These are phyloP conservation scores for Acridotheres tristis DNA, from an alignment of 2,797 vertebrate species.

Conservation along the genomic window DNA sequence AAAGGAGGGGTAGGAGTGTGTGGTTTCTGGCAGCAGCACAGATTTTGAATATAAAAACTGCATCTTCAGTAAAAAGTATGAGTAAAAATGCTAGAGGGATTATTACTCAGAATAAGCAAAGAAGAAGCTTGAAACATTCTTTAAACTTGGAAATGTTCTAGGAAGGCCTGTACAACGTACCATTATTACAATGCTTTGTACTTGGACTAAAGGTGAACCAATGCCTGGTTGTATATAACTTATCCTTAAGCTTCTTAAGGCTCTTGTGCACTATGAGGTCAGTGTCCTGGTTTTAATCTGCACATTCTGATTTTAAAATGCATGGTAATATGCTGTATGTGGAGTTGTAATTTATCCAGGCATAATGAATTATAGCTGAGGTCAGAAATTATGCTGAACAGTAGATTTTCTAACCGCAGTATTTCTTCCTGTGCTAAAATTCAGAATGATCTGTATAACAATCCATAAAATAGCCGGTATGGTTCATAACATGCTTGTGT, in stretches of 20 bases:
- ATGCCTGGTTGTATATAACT: not conserved
- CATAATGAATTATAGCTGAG: conserved; percentile 26
- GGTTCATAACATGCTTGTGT: conserved; percentile 32
- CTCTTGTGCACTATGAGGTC: not conserved
- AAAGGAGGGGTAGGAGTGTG: not conserved
- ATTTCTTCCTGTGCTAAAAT: conserved; percentile 19
- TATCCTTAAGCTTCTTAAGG: not conserved
- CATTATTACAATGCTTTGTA: not conserved
- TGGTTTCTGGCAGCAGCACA: not conserved
- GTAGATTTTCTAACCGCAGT: conserved; percentile 36
- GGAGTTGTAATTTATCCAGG: not conserved
- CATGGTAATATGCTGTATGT: not conserved
- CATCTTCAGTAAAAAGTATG: not conserved
- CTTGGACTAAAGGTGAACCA: not conserved
- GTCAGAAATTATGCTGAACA: conserved; percentile 31
- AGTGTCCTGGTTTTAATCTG: conserved; percentile 8
- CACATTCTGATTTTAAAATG: conserved; percentile 26
- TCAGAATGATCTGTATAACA: not conserved
- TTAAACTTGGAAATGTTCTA: not conserved
- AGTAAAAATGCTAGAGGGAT: not conserved
- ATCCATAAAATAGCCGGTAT: conserved; percentile 2
- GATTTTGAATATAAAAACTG: not conserved
- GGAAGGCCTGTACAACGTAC: not conserved
- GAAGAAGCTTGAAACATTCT: not conserved
- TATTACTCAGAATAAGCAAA: not conserved